A percentile compares a stretch with the other conserved stretches of the same genome.
Conservation (phyloP, 2,888 invertebrate genomes). For the Choristoneura rosaceana region DNA sequence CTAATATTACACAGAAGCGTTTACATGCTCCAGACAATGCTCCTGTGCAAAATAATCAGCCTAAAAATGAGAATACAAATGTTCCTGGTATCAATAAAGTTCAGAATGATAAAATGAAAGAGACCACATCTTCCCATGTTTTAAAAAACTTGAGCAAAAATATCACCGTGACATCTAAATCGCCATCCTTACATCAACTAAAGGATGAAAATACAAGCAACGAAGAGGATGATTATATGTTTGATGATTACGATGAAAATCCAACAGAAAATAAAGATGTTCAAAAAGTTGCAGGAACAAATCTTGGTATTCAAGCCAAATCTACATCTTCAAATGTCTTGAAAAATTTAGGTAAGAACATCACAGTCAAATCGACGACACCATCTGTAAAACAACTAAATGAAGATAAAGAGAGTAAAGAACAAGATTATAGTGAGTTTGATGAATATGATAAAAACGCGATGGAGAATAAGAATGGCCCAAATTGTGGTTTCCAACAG, state of each 20-base stretch:
- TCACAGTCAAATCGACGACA: conserved; percentile 58
- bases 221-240: conserved; percentile 48
- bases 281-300: background rate
- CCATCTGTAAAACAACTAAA: conserved; percentile 45
- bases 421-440: conserved; percentile 48
- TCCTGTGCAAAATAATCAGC: background rate
- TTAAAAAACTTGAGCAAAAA: conserved; percentile 61
- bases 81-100: conserved; percentile 4
- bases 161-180: conserved; percentile 59
- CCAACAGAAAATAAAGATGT: conserved; percentile 38
- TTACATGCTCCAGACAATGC: background rate
- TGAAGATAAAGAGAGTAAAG: conserved; percentile 34
- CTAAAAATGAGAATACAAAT: conserved; percentile 8
- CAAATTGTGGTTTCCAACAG: background rate
- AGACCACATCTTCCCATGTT: conserved; percentile 45
- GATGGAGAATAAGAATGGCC: conserved; percentile 37
- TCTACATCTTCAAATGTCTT: conserved; percentile 50
- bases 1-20: conserved; percentile 2
- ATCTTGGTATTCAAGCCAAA: background rate
- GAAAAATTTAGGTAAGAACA: conserved; percentile 59
- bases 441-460: conserved; percentile 44
- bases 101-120: conserved; percentile 1
- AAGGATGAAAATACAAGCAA: conserved; percentile 34
- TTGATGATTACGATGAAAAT: conserved; percentile 44
- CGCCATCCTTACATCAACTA: conserved; percentile 38